Evolutionary conservation across 2,797 vertebrate species (phyloP).

Genomic region (Squalus acanthias): DNA sequence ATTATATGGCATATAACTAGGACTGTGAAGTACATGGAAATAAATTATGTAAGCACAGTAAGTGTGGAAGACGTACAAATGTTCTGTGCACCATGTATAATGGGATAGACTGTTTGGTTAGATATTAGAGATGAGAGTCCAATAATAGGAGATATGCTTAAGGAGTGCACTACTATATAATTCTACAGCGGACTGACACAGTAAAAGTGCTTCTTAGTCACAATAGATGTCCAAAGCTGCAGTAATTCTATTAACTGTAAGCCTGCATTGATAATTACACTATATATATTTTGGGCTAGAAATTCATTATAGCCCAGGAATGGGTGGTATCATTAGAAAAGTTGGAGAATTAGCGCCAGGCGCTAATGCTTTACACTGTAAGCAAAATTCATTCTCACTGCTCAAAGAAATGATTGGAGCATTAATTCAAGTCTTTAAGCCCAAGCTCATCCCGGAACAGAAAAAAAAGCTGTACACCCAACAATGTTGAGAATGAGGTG

Average conservation of each 20-base stretch:
- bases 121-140: background rate
- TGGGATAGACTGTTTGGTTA: background rate
- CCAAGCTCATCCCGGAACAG: too few species aligned
- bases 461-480: too few species aligned
- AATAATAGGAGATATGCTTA: background rate
- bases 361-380: too few species aligned
- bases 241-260: background rate
- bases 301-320: too few species aligned
- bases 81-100: background rate
- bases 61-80: conserved; percentile 28
- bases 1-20: conserved; percentile 6
- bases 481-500: too few species aligned
- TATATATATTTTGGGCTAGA: background rate
- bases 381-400: too few species aligned
- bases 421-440: too few species aligned
- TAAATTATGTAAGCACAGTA: conserved; percentile 29
- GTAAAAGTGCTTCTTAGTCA: background rate
- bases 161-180: background rate
- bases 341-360: too few species aligned
- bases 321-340: too few species aligned
- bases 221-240: background rate
- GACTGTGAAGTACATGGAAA: background rate
- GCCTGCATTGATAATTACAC: background rate
- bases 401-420: too few species aligned
- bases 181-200: background rate